Base-by-base conservation (phyloP, 2,888 invertebrate genomes). In the Mechanitis mazaeus region DNA sequence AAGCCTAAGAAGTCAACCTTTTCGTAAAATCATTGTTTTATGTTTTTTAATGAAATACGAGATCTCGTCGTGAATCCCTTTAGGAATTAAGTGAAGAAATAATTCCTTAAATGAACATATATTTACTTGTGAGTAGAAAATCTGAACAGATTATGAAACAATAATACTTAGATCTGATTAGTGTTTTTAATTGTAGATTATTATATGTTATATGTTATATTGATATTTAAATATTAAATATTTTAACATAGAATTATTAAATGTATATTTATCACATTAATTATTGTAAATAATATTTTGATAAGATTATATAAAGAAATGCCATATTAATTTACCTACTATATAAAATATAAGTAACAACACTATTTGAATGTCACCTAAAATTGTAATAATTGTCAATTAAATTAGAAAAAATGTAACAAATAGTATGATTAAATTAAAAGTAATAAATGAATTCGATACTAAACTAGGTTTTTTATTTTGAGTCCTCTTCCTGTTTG, bases 291-390 rank as follows among this genome's bases (percentile, higher is more conserved):
- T 75, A 76, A 71, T 71, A 69, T 68, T 70, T 62, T 59, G 33
- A 61, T 71, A 69, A 71, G 65, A 68, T 73, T 68, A 64, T 55
- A 75, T 73, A 74, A 67, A 77, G 9, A 78, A 86, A 85, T 87
- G 89, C 89, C 89, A 89, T 89, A 89, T 89, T 89, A 89, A 76
- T 75, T 78, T 78, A 75, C 80, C 64, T 61, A 58, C 61, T 62
- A 64, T 54, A 59, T 59, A 64, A 57, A 61, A 55, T 59, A 20
- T 60, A 58, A 59, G 59, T 28, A 55, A 45, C 33, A 35, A 33
- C 12, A 55, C 55, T 45, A 55, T 28, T 55, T 45, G n/a, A 33
- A 31, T 55, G 20, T 45, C 42, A 33, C 31, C 3, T 4, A 12
- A 55, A 42, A n/a, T 35, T 35, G 57, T 57, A 46, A 56, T 45